These are phyloP conservation scores for Myiagra hebetior DNA, from an alignment of 2,113 vertebrate species.

Conservation along the genomic window DNA sequence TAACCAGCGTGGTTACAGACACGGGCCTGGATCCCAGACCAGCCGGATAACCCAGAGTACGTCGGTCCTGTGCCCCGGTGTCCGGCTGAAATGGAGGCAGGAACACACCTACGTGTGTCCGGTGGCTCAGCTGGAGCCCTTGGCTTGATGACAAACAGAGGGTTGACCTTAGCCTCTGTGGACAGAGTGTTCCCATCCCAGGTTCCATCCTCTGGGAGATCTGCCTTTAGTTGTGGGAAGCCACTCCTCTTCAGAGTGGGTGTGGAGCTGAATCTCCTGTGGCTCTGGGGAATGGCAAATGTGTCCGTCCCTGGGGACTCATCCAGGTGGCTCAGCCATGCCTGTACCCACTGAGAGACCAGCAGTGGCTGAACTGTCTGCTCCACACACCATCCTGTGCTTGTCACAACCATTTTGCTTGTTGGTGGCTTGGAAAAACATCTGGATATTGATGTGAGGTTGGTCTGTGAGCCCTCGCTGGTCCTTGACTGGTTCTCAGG, in stretches of 20 bases:
- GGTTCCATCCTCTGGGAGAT: neutral
- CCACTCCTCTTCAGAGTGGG: neutral
- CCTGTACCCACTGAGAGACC: neutral
- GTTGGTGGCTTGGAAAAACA: neutral
- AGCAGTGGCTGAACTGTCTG: neutral
- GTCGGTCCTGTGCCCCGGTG: neutral
- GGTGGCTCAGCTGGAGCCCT: neutral
- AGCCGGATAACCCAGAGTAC: fast-evolving
- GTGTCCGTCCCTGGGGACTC: neutral
- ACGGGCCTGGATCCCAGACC: fast-evolving
- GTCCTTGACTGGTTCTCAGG: neutral
- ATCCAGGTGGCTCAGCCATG: fast-evolving
- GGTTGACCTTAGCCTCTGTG: neutral
- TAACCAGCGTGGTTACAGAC: fast-evolving
- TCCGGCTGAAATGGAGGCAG: neutral
- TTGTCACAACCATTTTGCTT: neutral
- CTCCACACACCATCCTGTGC: neutral
- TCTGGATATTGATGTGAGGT: neutral
- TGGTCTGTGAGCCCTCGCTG: neutral
- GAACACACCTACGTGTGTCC: fast-evolving
- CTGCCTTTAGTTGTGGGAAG: neutral
- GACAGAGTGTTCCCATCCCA: neutral
- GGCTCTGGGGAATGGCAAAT: neutral
- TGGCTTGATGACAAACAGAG: neutral
- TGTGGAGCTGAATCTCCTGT: neutral